Evolutionary conservation across 1,140 invertebrate species (phyloP).

Genomic region (Sesamia nonagrioides): DNA sequence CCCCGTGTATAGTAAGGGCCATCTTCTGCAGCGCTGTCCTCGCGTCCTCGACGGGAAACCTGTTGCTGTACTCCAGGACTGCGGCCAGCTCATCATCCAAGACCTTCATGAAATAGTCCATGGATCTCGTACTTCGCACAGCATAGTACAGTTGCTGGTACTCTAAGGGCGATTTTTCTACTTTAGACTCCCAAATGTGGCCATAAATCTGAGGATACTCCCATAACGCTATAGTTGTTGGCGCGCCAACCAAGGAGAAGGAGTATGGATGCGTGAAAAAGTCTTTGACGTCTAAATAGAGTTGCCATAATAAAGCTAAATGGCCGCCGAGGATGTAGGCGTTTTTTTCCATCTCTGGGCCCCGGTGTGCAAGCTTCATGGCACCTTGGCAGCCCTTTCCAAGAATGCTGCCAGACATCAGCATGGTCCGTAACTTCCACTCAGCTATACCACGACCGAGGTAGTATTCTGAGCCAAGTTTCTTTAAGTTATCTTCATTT

Average conservation of each 20-base stretch:
- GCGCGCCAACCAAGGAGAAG: slow-evolving; percentile 91
- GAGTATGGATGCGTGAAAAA: slow-evolving; percentile 79
- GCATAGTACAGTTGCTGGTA: slow-evolving; percentile 78
- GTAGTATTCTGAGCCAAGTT: slow-evolving; percentile 82
- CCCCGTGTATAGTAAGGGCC: slow-evolving; percentile 74
- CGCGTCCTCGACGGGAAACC: slow-evolving; percentile 77
- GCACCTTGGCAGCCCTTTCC: slow-evolving; percentile 94
- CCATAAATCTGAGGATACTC: slow-evolving; percentile 90
- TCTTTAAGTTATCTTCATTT: slow-evolving; percentile 76
- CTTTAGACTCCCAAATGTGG: slow-evolving; percentile 79
- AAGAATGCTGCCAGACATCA: slow-evolving; percentile 92
- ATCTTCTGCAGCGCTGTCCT: slow-evolving; percentile 76
- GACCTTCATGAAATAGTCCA: slow-evolving; percentile 76
- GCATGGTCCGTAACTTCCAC: slow-evolving; percentile 93
- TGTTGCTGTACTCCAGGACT: slow-evolving; percentile 69
- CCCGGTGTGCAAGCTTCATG: slow-evolving; percentile 92
- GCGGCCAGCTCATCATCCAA: slow-evolving; percentile 75
- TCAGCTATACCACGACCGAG: slow-evolving; percentile 90
- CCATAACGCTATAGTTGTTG: slow-evolving; percentile 92
- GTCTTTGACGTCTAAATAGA: slow-evolving; percentile 88
- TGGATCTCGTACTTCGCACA: slow-evolving; percentile 73
- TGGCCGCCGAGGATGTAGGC: slow-evolving; percentile 95
- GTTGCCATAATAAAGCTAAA: slow-evolving; percentile 94
- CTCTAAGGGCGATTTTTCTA: slow-evolving; percentile 73
- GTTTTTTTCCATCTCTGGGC: slow-evolving; percentile 88